Evolutionary conservation across 2,113 vertebrate genomes (phyloP).

Genomic region (Microcebus ravelobensis): DNA sequence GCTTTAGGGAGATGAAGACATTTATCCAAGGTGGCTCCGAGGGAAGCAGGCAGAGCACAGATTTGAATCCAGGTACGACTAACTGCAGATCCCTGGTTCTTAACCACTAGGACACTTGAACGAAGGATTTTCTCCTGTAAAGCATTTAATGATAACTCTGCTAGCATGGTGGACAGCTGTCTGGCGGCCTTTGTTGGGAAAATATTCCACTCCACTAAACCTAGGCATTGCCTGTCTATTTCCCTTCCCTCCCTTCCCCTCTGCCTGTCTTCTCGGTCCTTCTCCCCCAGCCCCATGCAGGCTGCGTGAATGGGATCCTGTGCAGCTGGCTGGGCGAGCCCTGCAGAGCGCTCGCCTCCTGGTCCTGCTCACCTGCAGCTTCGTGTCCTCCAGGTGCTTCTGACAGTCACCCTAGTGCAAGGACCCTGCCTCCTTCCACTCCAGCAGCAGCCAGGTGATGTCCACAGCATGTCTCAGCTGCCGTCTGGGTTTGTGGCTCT

Average conservation of each 20-base stretch:
- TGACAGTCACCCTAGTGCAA: no score
- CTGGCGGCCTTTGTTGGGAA: not conserved
- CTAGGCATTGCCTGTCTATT: not conserved
- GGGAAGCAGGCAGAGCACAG: not conserved
- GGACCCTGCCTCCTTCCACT: not conserved
- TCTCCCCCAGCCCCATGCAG: not conserved
- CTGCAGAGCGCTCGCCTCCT: fast-evolving
- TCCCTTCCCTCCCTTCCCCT: not conserved
- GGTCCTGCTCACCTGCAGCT: not conserved
- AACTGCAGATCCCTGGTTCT: not conserved
- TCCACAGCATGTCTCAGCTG: not conserved
- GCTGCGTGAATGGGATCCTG: not conserved
- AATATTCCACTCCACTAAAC: not conserved
- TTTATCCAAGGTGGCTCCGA: not conserved
- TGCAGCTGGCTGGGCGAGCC: not conserved
- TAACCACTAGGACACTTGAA: not conserved
- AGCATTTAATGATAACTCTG: not conserved
- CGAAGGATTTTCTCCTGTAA: not conserved
- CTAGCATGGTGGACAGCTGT: not conserved
- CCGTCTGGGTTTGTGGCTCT: not conserved
- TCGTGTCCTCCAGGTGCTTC: not conserved
- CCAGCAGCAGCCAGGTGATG: not conserved
- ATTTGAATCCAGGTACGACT: not conserved
- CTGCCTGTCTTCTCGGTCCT: not conserved
- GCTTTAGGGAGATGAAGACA: not conserved